Conservation (phyloP, 2,888 invertebrate genomes). For the Escarpia spicata region DNA sequence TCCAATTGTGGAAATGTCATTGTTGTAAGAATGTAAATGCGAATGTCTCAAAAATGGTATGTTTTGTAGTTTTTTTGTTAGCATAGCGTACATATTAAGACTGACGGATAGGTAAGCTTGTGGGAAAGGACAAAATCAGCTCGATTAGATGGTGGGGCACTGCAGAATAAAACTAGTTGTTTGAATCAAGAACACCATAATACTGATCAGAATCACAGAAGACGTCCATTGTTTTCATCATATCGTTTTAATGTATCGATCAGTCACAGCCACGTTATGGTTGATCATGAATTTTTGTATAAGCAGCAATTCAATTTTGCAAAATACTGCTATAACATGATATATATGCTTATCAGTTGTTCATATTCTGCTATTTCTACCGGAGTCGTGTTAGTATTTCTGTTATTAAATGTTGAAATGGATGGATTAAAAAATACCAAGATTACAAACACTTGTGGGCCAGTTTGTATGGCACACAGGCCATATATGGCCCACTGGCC, state of each 20-base stretch:
- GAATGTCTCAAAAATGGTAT: background rate
- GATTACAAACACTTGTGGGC: background rate
- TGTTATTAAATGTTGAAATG: background rate
- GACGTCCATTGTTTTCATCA: background rate
- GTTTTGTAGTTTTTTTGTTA: background rate
- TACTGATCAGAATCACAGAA: background rate
- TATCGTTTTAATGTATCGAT: background rate
- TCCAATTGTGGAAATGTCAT: background rate
- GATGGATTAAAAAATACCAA: background rate
- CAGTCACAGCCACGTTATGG: background rate
- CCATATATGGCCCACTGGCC: no score
- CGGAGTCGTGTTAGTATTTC: background rate
- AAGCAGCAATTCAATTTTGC: background rate
- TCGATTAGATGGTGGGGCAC: background rate
- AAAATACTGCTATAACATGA: background rate
- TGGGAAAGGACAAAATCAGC: background rate
- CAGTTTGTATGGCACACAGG: no score
- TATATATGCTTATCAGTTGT: conserved; percentile 16
- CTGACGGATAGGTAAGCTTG: background rate
- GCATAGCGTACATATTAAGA: background rate
- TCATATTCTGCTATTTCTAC: background rate
- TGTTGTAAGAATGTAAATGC: background rate
- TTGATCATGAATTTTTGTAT: background rate
- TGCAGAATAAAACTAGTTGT: background rate
- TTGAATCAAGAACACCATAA: background rate